Percentiles rank a stretch among this genome's conserved stretches.
Evolutionary conservation across 2,888 invertebrate genomes (phyloP).

Genomic region (Endomychus coccineus): DNA sequence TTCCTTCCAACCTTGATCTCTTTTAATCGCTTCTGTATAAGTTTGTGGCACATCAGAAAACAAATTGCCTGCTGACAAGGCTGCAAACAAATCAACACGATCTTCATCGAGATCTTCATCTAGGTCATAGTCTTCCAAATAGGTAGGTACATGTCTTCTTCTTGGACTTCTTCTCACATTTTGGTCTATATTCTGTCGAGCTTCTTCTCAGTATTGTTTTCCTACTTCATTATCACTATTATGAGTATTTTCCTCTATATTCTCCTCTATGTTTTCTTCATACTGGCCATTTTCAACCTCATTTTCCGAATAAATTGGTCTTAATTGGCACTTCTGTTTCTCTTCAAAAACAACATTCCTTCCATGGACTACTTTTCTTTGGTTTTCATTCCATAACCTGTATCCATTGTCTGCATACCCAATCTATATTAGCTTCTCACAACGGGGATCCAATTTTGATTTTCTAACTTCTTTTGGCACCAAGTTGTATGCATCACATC

Average conservation of each 20-base stretch:
- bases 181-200: too few relatives aligned
- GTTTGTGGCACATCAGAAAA: constrained; percentile 18
- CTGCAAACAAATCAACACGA: constrained; percentile 8
- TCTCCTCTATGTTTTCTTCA: too few relatives aligned
- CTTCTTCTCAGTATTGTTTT: too few relatives aligned
- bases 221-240: too few relatives aligned
- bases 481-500: constrained; percentile 12
- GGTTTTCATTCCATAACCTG: constrained; percentile 13
- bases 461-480: constrained; percentile 14
- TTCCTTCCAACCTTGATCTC: constrained; percentile 16
- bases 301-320: too few relatives aligned
- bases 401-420: constrained; percentile 20
- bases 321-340: too few relatives aligned
- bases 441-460: constrained; percentile 13
- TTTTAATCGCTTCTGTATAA: constrained; percentile 15
- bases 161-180: constrained; percentile 1
- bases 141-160: constrained; percentile 7
- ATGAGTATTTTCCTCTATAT: neutral
- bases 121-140: constrained; percentile 14
- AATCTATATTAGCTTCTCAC: constrained; percentile 16
- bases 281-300: too few relatives aligned
- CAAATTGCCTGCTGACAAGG: constrained; percentile 15
- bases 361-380: too few relatives aligned
- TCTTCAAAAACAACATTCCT: constrained; percentile 20
- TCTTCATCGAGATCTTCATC: constrained; percentile 7